These are phyloP conservation scores for Enteromius treurensis DNA, from an alignment of 2,797 vertebrate species.

Conservation along the genomic window DNA sequence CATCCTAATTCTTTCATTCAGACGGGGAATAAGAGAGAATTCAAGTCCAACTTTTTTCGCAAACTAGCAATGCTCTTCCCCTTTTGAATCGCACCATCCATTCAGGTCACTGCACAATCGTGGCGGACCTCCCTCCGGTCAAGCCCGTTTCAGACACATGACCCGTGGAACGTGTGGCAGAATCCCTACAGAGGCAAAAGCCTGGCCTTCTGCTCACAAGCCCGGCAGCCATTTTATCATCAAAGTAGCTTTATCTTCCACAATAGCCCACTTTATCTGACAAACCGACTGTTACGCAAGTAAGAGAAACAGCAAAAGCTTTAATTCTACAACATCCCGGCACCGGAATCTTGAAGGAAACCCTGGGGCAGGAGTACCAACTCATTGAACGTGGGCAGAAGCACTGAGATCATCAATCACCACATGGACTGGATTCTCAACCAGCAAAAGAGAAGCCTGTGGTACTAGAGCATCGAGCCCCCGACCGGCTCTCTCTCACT, in stretches of 20 bases:
- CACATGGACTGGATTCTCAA: slow-evolving; percentile 35
- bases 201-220: slow-evolving; percentile 42
- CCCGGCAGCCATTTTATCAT: slow-evolving; percentile 34
- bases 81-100: slow-evolving; percentile 1
- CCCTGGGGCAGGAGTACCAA: slow-evolving; percentile 26
- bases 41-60: neutral
- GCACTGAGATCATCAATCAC: slow-evolving; percentile 31
- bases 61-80: slow-evolving; percentile 8
- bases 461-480: slow-evolving; percentile 24
- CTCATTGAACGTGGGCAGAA: slow-evolving; percentile 18
- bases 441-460: slow-evolving; percentile 31
- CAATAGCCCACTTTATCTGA: slow-evolving; percentile 27
- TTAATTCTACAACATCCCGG: neutral
- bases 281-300: neutral
- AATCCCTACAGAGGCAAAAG: slow-evolving; percentile 37
- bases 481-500: slow-evolving; percentile 43
- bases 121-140: slow-evolving; percentile 24
- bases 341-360: slow-evolving; percentile 19
- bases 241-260: slow-evolving; percentile 20
- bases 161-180: slow-evolving; percentile 35
- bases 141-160: slow-evolving; percentile 30
- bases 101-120: slow-evolving; percentile 42
- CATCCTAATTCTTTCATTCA: neutral
- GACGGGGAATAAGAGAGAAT: neutral
- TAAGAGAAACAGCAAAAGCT: slow-evolving; percentile 15